Evolutionary conservation across 1,140 invertebrate species (phyloP), one percentile per base, ranked within the genome.

Genomic region (Drosophila parabipectinata): DNA sequence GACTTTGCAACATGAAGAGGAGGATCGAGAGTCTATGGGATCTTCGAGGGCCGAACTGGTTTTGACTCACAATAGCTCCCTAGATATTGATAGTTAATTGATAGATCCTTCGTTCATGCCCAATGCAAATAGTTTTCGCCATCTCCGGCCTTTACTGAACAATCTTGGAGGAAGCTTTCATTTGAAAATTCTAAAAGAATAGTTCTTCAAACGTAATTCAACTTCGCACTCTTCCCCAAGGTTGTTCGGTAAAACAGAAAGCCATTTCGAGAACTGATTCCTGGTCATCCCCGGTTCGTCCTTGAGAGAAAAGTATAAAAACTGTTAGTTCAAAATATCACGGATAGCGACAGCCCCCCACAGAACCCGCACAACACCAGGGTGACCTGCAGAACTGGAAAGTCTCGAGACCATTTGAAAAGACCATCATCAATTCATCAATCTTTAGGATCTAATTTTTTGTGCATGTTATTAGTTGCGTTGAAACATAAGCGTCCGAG

Each of bases 311-410:
- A 69, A 68, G 30, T 60, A 76, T 56, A 30, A 72, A 81, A 82
- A 64, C 74, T 82, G 79, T 83, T 82, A 83, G 75, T 83, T 77
- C 79, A 79, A 83, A 79, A 79, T 82, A 73, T 69, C 75, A 72
- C 45, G 47, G 56, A 77, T 77, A 58, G 64, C 67, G 66, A 75
- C 57, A 69, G 44, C 39, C 45, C 45, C n/a, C 21, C n/a, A 44
- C n/a, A 58, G 9, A 37, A 37, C 34, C 34, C 28, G 32, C 56
- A 51, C 28, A 48, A 18, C 28, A 32, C 56, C 18, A 44, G 41
- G 41, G 41, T 15, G 41, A 21, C 24, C 10, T 18, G 18, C 14
- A 15, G n/a, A 18, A 21, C 6, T 4, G 44, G 8, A 21, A 51
- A 50, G 51, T 66, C 56, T 50, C 26, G 15, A 48, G 39, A 41